Evolutionary conservation across 1,140 invertebrate species (phyloP).

Genomic region (Drosophila erecta): DNA sequence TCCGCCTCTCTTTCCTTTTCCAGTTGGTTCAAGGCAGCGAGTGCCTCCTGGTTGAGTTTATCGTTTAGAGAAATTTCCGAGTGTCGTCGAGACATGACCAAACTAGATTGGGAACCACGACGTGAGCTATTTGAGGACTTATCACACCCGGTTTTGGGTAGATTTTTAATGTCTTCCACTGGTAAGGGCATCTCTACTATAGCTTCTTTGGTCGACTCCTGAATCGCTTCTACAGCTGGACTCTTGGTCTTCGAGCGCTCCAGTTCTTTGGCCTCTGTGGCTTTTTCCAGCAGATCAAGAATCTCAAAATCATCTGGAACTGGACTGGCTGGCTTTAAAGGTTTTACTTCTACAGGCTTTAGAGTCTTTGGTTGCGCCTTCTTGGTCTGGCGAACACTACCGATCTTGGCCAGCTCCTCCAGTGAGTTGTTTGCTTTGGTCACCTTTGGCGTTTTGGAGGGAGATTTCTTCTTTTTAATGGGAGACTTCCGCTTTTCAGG

Average conservation of each 20-base stretch:
- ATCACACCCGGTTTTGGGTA: conserved; percentile 78
- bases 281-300: conserved; percentile 64
- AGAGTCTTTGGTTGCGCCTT: conserved; percentile 30
- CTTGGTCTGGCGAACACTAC: conserved; percentile 55
- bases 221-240: conserved; percentile 29
- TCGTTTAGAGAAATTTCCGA: conserved; percentile 63
- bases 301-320: conserved; percentile 73
- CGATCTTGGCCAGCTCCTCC: conserved; percentile 63
- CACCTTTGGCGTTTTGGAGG: conserved; percentile 40
- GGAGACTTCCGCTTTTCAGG: conserved; percentile 72
- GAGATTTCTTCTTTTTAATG: conserved; percentile 60
- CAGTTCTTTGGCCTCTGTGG: conserved; percentile 57
- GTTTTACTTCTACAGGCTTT: conserved; percentile 19
- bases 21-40: conserved; percentile 34
- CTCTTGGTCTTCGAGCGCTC: conserved; percentile 69
- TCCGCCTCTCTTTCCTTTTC: conserved; percentile 41
- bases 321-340: conserved; percentile 46
- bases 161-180: conserved; percentile 72
- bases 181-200: neutral
- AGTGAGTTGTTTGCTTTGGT: conserved; percentile 59
- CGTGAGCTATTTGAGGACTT: conserved; percentile 71
- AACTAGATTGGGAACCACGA: conserved; percentile 67
- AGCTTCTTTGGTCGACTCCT: conserved; percentile 1
- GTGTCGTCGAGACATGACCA: conserved; percentile 51
- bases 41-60: conserved; percentile 59